phyloP scores from a whole-genome alignment of 2,888 invertebrate species.

The Oligia strigilis region DNA sequence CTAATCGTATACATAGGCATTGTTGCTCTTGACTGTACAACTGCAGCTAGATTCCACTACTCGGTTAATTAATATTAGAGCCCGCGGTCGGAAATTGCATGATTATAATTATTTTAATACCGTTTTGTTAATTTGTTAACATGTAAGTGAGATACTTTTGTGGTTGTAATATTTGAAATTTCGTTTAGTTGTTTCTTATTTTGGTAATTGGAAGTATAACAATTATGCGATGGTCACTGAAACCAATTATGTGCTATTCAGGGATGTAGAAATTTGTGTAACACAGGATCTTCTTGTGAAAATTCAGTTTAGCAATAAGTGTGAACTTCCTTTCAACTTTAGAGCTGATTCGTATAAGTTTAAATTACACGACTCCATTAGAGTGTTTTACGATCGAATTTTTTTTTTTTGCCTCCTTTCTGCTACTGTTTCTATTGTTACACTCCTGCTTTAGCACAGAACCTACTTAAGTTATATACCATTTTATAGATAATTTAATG shows the following conservation, averaged over 20 bases:
- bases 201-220: constrained; percentile 3
- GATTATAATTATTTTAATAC: constrained; percentile 47
- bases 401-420: no score
- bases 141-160: constrained; percentile 21
- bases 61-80: constrained; percentile 58
- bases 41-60: constrained; percentile 17
- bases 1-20: background rate
- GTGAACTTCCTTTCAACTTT: background rate
- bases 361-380: no score
- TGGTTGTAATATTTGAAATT: constrained; percentile 7
- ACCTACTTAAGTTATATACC: no score
- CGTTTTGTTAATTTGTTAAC: constrained; percentile 33
- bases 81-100: constrained; percentile 39
- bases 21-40: constrained; percentile 2
- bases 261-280: background rate
- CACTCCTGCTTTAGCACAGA: no score
- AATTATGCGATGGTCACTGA: background rate
- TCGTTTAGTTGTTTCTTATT: constrained; percentile 8
- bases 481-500: no score
- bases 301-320: background rate
- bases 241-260: background rate
- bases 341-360: background rate
- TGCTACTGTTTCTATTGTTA: no score
- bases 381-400: no score
- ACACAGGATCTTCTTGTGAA: background rate